Evolutionary conservation across 2,888 invertebrate species (phyloP), one percentile per base, ranked within the genome.

Genomic region (Synergus itoensis): DNA sequence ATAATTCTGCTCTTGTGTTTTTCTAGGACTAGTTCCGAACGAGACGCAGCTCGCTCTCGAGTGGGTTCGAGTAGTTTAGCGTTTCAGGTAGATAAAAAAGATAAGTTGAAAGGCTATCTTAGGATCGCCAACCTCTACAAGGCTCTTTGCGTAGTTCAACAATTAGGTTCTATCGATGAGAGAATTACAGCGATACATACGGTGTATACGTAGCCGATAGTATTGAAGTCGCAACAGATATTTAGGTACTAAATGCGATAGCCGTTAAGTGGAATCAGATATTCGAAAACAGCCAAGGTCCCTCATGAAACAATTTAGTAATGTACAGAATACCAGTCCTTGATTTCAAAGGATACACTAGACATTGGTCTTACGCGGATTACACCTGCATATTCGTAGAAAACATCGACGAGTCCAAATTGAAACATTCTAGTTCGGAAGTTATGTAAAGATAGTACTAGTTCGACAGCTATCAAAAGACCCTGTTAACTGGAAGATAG

Each of bases 11-110:
- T 9, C 36, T 11, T 14, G 9, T 69, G 21, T 73, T 48, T 53
- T n/a, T 79, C 80, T 82, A 82, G 82, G 84, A 84, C 83, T 84
- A 84, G 83, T 84, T 83, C 79, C 78, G 82, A 82, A 63, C 78
- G 79, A 84, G 79, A 79, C 80, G 76, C 40, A 75, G 40, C 62
- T 76, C 62, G 62, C 77, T 80, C 77, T 63, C 76, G 69, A 67
- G 67, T 69, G 21, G 21, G 62, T 80, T 81, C 67, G 21, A 69
- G 60, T 78, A 81, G 73, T 79, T 78, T 60, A 41, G 64, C 40
- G 48, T 77, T 53, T 79, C 69, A 77, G 41, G 48, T 60, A 65
- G 57, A 69, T 28, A 43, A 14, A 21, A 41, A 28, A 41, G 14
- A 40, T n/a, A 45, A 14, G 36, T 48, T 18, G n/a, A 53, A n/a